Conservation (phyloP, 2,888 invertebrate species). For the Parasteatoda lunata region DNA sequence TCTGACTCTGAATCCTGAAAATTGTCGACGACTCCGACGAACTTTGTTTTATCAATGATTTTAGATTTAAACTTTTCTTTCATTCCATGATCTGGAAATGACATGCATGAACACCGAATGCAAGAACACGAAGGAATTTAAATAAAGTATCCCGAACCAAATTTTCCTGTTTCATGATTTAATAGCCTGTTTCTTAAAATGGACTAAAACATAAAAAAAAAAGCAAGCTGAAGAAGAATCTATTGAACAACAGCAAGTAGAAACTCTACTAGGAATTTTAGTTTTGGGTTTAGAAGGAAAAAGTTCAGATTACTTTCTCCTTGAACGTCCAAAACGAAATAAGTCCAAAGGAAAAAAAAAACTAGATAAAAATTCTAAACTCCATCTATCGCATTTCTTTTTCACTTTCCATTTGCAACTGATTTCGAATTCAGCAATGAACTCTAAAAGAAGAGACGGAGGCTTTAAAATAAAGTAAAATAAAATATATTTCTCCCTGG, state of each 20-base stretch:
- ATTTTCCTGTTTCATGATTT: no score
- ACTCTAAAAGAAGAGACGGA: conserved; percentile 60
- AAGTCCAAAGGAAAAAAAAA: conserved; percentile 26
- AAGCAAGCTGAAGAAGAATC: neutral
- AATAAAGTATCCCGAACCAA: no score
- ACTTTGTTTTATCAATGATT: no score
- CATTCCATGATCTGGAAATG: no score
- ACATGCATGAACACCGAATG: no score
- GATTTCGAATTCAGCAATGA: conserved; percentile 68
- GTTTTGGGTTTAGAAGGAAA: neutral
- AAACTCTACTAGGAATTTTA: neutral
- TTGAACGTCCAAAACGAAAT: conserved; percentile 63
- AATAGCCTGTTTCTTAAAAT: no score
- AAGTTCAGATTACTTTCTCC: conserved; percentile 62
- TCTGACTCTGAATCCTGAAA: no score
- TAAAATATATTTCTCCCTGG: conserved; percentile 66
- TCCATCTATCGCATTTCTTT: conserved; percentile 66
- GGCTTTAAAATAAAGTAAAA: conserved; percentile 67
- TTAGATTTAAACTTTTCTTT: no score
- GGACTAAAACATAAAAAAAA: no score
- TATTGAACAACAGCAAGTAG: neutral
- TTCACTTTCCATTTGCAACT: conserved; percentile 68
- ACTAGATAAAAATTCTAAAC: conserved; percentile 59
- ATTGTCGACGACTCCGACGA: no score
- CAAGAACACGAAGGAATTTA: no score